These are phyloP conservation scores for Selenia dentaria DNA, from an alignment of 2,888 invertebrate genomes.

Conservation along the genomic window DNA sequence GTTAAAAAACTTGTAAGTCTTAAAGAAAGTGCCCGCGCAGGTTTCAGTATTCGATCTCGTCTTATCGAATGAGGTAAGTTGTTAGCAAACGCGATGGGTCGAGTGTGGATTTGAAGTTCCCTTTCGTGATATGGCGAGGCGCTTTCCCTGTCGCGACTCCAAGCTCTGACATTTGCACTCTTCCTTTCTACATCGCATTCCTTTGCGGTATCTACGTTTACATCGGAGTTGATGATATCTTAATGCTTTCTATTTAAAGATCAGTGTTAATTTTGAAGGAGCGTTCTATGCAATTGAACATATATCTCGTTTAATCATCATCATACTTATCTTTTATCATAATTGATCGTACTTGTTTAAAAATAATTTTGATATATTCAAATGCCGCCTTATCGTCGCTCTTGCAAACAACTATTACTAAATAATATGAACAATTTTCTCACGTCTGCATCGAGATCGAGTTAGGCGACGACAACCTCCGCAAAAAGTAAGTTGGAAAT, in stretches of 20 bases:
- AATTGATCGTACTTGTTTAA: too few relatives aligned
- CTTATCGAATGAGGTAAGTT: conserved; percentile 63
- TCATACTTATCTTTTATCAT: too few relatives aligned
- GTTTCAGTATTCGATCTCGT: conserved; percentile 62
- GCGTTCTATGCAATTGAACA: too few relatives aligned
- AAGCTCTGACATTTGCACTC: conserved; percentile 76
- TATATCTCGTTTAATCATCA: too few relatives aligned
- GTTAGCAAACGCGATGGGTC: conserved; percentile 55
- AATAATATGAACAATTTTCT: conserved; percentile 76
- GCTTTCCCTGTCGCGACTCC: conserved; percentile 77
- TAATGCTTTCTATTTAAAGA: conserved; percentile 34
- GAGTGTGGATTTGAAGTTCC: conserved; percentile 72
- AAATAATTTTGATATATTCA: conserved; percentile 38
- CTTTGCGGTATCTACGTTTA: conserved; percentile 38
- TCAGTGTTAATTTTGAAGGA: background rate
- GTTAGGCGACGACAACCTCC: conserved; percentile 75
- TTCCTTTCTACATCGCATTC: conserved; percentile 76
- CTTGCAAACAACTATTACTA: conserved; percentile 62
- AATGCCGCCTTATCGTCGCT: conserved; percentile 55
- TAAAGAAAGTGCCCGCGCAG: conserved; percentile 70
- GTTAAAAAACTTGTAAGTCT: conserved; percentile 62
- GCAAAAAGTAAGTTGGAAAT: conserved; percentile 80
- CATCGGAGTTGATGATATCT: conserved; percentile 14
- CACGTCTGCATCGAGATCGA: conserved; percentile 77
- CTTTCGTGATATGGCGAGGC: conserved; percentile 74